A percentile compares a stretch with the other conserved stretches of the same genome.
phyloP scores from a whole-genome alignment of 2,888 invertebrate genomes.

The Leptinotarsa rubiginosa region DNA sequence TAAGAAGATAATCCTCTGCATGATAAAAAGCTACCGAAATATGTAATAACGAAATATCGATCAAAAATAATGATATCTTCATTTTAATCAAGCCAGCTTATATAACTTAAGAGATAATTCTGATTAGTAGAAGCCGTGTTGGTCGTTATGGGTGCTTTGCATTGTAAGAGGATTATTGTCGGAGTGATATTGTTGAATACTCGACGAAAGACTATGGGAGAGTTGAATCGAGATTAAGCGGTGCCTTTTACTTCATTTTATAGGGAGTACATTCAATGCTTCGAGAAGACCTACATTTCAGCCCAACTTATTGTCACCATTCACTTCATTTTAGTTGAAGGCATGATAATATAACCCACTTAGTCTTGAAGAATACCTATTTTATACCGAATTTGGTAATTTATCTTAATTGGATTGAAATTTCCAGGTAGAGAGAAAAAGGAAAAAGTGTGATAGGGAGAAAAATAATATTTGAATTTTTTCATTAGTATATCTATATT shows the following conservation, averaged over 20 bases:
- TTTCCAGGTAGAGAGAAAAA: no score
- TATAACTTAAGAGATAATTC: constrained; percentile 17
- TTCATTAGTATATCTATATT: not conserved
- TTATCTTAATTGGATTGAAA: no score
- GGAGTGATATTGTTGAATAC: constrained; percentile 8
- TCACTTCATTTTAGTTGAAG: not conserved
- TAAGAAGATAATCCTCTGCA: constrained; percentile 17
- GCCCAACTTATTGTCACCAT: not conserved
- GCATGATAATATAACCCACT: not conserved
- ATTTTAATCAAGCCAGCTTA: not conserved
- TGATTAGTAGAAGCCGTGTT: constrained; percentile 13
- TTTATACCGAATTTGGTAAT: no score
- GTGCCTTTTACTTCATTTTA: not conserved
- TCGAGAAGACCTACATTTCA: not conserved
- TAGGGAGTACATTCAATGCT: not conserved
- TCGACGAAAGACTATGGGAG: not conserved
- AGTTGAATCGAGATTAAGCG: not conserved
- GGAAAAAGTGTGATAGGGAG: no score
- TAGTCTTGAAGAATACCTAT: no score
- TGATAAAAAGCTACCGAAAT: constrained; percentile 5
- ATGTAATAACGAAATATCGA: not conserved
- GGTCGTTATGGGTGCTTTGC: constrained; percentile 7
- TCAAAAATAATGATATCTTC: constrained; percentile 14
- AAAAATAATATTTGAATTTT: not conserved
- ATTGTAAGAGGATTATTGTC: constrained; percentile 13